Base-by-base conservation (phyloP, 2,888 invertebrate species). In the Andrena dorsata region DNA sequence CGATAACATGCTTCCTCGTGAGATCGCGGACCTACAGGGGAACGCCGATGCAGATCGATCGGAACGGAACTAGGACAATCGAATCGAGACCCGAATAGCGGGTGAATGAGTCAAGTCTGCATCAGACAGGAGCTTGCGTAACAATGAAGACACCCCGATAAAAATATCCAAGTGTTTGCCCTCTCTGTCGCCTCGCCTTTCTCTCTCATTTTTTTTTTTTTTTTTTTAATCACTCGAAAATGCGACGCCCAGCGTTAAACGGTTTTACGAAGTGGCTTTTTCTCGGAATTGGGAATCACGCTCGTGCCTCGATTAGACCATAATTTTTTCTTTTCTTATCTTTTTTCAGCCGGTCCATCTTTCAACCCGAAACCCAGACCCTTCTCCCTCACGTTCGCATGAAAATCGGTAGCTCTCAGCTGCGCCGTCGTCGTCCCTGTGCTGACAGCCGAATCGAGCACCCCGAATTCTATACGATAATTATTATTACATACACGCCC, bases 361-460 rank as follows among this genome's bases (percentile, higher is more conserved):
- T 95, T 95, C 94, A 95, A 95, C 94, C 94, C 95, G 89, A 95
- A 95, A 94, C 95, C 95, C 88, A 94, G 95, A 93, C 95, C 95
- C 79, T 95, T 95, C 93, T 95, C 95, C 94, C 94, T 95, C 91
- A 94, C 94, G 90, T 91, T 94, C 91, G 94, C 95, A 93, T 94
- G 94, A 94, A 56, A 56, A 91, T 90, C 89, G 92, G 91, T 92
- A 93, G 92, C 93, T 94, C 93, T 93, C 93, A 91, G 91, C 91
- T 88, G 89, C 91, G 89, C 87, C 90, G 86, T 87, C 90, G 81
- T 82, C 84, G 76, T 87, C 85, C 74, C 83, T 85, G 83, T 86
- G 85, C 83, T 84, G 89, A 77, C 84, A 84, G 78, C 83, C 76
- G 76, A 86, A 85, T 80, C 78, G 76, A 75, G 71, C 75, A 16